Evolutionary conservation across 1,140 invertebrate genomes (phyloP).

Genomic region (Camponotus pennsylvanicus): DNA sequence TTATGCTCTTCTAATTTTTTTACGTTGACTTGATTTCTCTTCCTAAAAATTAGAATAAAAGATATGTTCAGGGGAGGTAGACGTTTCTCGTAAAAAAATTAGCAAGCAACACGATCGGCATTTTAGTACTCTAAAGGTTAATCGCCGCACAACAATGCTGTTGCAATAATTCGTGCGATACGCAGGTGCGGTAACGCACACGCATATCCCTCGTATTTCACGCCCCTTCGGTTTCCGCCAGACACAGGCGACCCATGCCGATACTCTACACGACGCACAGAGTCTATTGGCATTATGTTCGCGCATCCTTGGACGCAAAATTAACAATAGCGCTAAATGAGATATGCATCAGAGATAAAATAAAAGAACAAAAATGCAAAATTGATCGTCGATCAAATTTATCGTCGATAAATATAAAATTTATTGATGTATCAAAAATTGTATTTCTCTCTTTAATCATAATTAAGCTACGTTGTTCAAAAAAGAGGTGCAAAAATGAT

Average conservation of each 20-base stretch:
- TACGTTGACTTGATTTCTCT: background rate
- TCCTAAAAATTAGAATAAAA: background rate
- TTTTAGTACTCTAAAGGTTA: slow-evolving; percentile 26
- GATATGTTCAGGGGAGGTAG: background rate
- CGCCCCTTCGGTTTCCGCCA: slow-evolving; percentile 47
- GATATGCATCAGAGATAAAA: background rate
- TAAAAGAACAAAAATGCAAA: background rate
- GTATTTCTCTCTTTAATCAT: background rate
- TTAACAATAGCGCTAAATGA: slow-evolving; percentile 33
- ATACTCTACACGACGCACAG: slow-evolving; percentile 33
- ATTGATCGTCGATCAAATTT: background rate
- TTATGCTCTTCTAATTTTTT: background rate
- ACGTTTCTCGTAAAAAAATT: slow-evolving; percentile 28
- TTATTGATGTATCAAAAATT: background rate
- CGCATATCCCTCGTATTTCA: slow-evolving; percentile 57
- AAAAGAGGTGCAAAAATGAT: background rate
- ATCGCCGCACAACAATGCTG: slow-evolving; percentile 30
- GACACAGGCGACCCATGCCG: slow-evolving; percentile 4
- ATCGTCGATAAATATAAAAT: background rate
- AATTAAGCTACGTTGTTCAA: background rate
- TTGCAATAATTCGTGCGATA: slow-evolving; percentile 53
- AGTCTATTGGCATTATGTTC: slow-evolving; percentile 53
- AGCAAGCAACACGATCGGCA: background rate
- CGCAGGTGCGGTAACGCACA: slow-evolving; percentile 49
- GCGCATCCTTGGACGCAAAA: slow-evolving; percentile 38